Evolutionary conservation across 2,888 invertebrate genomes (phyloP).

Genomic region (Trissolcus brochymenae): DNA sequence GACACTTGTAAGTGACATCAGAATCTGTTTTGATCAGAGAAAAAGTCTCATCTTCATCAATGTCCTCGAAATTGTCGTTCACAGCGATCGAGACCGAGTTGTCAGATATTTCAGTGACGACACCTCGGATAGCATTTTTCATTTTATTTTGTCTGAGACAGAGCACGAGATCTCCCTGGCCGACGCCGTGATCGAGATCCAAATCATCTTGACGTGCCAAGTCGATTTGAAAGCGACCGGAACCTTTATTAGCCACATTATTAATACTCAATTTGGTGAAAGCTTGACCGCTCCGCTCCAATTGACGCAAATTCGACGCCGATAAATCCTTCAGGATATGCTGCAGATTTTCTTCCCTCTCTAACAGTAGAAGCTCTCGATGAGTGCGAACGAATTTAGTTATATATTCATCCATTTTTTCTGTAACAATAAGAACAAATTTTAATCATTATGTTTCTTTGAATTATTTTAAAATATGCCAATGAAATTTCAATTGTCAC

Average conservation of each 20-base stretch:
- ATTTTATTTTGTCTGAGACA: constrained; percentile 60
- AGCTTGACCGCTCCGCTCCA: constrained; percentile 62
- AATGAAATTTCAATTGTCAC: too few species aligned
- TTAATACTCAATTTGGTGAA: constrained; percentile 58
- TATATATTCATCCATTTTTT: constrained; percentile 61
- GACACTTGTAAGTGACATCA: constrained; percentile 63
- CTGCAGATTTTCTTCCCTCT: constrained; percentile 62
- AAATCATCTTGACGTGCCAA: constrained; percentile 56
- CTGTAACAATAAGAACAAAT: too few species aligned
- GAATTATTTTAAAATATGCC: too few species aligned
- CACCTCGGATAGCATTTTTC: constrained; percentile 53
- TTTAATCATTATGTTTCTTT: too few species aligned
- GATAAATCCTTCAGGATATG: constrained; percentile 61
- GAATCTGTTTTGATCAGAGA: constrained; percentile 63
- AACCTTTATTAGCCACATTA: constrained; percentile 58
- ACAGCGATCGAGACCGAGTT: constrained; percentile 58
- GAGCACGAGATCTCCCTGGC: constrained; percentile 61
- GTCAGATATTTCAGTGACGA: constrained; percentile 59
- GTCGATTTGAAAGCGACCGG: constrained; percentile 61
- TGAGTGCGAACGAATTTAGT: constrained; percentile 59
- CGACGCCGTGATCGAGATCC: constrained; percentile 60
- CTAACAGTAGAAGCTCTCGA: constrained; percentile 58
- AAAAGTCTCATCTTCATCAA: constrained; percentile 61
- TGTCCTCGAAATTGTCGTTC: constrained; percentile 56
- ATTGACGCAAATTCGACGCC: constrained; percentile 55